These are phyloP conservation scores for Plutomurus gul DNA, from an alignment of 1,140 invertebrate species.

Conservation along the genomic window DNA sequence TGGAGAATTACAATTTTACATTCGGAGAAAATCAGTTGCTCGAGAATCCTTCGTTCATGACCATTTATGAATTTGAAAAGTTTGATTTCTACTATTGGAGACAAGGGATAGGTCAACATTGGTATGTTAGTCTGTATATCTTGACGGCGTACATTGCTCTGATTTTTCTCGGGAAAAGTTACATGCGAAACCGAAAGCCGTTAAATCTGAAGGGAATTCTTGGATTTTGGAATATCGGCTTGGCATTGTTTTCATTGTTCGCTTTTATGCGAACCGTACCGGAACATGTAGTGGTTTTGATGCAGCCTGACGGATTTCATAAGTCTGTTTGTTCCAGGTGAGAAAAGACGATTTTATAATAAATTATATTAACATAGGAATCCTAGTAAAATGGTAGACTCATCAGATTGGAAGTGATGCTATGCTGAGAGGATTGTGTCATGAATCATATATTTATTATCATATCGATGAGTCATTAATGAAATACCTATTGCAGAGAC, in stretches of 20 bases:
- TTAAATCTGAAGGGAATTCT: constrained; percentile 34
- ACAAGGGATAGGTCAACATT: constrained; percentile 5
- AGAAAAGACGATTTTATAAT: neutral
- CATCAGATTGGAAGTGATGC: no score
- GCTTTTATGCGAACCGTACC: constrained; percentile 31
- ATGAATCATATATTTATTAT: no score
- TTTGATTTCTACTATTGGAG: constrained; percentile 18
- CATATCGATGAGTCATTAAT: no score
- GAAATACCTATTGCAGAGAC: no score
- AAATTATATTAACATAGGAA: neutral
- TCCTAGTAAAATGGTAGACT: neutral
- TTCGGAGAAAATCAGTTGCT: neutral
- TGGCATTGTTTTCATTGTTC: constrained; percentile 30
- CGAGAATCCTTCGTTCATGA: neutral
- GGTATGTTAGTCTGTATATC: constrained; percentile 25
- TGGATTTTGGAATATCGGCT: constrained; percentile 27
- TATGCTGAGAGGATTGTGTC: no score
- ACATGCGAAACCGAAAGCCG: constrained; percentile 32
- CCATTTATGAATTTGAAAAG: constrained; percentile 10
- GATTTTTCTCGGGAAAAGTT: neutral
- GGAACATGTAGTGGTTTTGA: constrained; percentile 28
- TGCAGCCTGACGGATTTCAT: constrained; percentile 31
- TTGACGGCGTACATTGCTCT: constrained; percentile 1
- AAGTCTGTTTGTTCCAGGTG: constrained; percentile 32
- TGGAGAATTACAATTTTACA: constrained; percentile 7